phyloP scores from a whole-genome alignment of 2,113 vertebrate species.

The Erythrolamprus reginae region DNA sequence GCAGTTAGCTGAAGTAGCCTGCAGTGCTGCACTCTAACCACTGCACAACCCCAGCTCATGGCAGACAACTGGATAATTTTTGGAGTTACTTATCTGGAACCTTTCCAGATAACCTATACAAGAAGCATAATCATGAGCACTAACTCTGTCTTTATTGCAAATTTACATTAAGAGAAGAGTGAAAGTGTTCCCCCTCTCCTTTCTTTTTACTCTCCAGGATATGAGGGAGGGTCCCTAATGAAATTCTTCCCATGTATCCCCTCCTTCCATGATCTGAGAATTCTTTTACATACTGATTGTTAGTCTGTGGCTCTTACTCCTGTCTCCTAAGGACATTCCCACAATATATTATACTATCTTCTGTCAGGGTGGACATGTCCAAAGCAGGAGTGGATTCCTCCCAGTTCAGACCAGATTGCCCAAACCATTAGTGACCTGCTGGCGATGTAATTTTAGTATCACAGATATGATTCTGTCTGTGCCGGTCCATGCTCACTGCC shows the following conservation, averaged over 20 bases:
- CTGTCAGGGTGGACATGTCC: background rate
- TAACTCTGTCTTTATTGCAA: background rate
- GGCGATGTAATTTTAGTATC: no score
- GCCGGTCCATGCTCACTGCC: no score
- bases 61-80: no score
- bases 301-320: background rate
- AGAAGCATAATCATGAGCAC: background rate
- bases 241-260: background rate
- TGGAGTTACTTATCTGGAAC: background rate
- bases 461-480: no score
- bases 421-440: no score
- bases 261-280: background rate
- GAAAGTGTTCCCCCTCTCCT: background rate
- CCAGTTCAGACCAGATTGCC: no score
- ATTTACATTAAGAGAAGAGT: background rate
- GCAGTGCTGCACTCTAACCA: no score
- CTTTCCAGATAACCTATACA: background rate
- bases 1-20: no score
- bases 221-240: background rate
- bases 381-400: no score
- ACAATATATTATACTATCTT: background rate
- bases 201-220: background rate
- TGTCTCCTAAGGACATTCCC: background rate
- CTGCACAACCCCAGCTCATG: no score
- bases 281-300: background rate